Evolutionary conservation across 2,888 invertebrate genomes (phyloP).

Genomic region (Myathropa florea): DNA sequence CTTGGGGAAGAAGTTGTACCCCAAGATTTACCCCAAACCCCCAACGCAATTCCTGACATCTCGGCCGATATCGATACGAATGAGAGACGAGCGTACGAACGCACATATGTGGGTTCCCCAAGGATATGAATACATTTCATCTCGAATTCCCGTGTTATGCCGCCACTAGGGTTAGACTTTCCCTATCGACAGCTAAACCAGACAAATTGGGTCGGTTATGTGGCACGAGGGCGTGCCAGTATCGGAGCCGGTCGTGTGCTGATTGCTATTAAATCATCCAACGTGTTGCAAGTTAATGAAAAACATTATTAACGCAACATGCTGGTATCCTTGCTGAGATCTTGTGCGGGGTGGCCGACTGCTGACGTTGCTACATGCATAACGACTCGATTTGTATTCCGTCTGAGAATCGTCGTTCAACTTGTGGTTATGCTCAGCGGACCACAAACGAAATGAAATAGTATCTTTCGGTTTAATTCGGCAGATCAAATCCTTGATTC

Average conservation of each 20-base stretch:
- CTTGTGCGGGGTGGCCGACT: not conserved
- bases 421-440: conserved; percentile 41
- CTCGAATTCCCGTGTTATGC: not conserved
- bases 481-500: conserved; percentile 31
- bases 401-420: conserved; percentile 21
- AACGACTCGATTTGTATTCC: conserved; percentile 51
- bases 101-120: not conserved
- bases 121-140: conserved; percentile 8
- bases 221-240: not conserved
- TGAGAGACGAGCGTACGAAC: not conserved
- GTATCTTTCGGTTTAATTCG: conserved; percentile 36
- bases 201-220: conserved; percentile 24
- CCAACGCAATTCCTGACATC: conserved; percentile 22
- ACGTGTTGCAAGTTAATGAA: conserved; percentile 52
- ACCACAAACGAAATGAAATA: conserved; percentile 54
- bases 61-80: conserved; percentile 13
- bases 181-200: conserved; percentile 11
- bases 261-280: conserved; percentile 57
- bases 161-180: not conserved
- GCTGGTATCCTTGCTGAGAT: not conserved
- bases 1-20: not conserved
- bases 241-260: not conserved
- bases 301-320: conserved; percentile 49
- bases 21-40: not conserved
- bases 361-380: conserved; percentile 19